These are phyloP conservation scores for Chaetorhynchus papuensis DNA, from an alignment of 2,113 vertebrate genomes.

Conservation along the genomic window DNA sequence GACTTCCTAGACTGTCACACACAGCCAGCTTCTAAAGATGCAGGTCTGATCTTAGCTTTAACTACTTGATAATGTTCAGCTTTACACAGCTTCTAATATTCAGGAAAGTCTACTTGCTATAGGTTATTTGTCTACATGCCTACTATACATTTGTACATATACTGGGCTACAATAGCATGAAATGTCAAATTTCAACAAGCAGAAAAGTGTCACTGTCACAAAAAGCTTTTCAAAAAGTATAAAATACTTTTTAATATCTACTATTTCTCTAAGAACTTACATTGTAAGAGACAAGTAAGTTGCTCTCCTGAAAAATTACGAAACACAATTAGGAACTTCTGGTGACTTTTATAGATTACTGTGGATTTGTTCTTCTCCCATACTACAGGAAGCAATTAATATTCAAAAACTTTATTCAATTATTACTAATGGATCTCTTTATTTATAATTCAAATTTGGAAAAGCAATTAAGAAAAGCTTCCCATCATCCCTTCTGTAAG, in stretches of 20 bases:
- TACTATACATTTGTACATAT: neutral
- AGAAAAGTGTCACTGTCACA: neutral
- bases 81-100: neutral
- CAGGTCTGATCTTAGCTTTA: neutral
- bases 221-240: neutral
- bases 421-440: conserved; percentile 11
- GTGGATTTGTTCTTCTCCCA: neutral
- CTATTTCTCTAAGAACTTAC: neutral
- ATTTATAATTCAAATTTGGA: neutral
- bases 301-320: neutral
- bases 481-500: neutral
- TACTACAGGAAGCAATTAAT: neutral
- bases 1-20: neutral
- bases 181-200: neutral
- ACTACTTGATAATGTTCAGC: neutral
- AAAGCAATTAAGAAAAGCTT: neutral
- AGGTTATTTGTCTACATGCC: neutral
- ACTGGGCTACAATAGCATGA: neutral
- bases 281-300: neutral
- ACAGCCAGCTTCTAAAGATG: neutral
- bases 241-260: neutral
- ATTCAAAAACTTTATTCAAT: neutral
- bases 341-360: neutral
- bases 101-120: neutral
- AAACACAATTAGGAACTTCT: neutral